These are phyloP conservation scores for Lutjanus campechanus DNA, from an alignment of 2,797 vertebrate species.

Conservation along the genomic window DNA sequence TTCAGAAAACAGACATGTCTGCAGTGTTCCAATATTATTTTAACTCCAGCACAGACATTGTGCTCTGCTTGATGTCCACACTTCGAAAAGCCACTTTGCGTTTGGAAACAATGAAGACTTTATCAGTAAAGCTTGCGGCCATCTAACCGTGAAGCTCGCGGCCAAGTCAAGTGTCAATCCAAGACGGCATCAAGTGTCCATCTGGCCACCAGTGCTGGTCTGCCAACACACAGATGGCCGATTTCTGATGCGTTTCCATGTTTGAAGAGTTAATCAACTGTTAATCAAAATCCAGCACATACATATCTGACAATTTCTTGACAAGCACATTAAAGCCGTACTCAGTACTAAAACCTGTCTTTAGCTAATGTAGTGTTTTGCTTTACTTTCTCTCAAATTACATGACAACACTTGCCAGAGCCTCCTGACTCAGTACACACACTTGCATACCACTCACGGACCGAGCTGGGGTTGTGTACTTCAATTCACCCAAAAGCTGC, in stretches of 20 bases:
- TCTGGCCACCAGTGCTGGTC: slow-evolving; percentile 55
- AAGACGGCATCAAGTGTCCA: slow-evolving; percentile 64
- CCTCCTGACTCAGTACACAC: neutral
- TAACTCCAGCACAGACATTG: slow-evolving; percentile 7
- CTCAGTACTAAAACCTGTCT: neutral
- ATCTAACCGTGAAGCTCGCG: slow-evolving; percentile 34
- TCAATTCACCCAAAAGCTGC: neutral
- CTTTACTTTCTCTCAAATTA: neutral
- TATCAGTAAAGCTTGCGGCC: slow-evolving; percentile 26
- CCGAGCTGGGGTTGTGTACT: slow-evolving; percentile 6
- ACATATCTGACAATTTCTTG: neutral
- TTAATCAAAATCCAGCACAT: slow-evolving; percentile 7
- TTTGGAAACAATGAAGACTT: slow-evolving; percentile 59
- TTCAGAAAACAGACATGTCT: slow-evolving; percentile 8
- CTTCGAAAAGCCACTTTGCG: slow-evolving; percentile 42
- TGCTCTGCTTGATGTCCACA: slow-evolving; percentile 36
- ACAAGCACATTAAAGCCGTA: neutral
- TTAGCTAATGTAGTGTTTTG: neutral
- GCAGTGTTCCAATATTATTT: slow-evolving; percentile 3
- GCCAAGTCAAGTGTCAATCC: slow-evolving; percentile 66
- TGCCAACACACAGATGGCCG: slow-evolving; percentile 53
- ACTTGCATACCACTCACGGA: slow-evolving; percentile 4
- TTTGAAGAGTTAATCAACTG: slow-evolving; percentile 21
- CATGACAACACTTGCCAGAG: slow-evolving; percentile 1
- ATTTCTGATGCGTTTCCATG: slow-evolving; percentile 21